Conservation (phyloP, 1,140 invertebrate genomes). For the Diabrotica virgifera region DNA sequence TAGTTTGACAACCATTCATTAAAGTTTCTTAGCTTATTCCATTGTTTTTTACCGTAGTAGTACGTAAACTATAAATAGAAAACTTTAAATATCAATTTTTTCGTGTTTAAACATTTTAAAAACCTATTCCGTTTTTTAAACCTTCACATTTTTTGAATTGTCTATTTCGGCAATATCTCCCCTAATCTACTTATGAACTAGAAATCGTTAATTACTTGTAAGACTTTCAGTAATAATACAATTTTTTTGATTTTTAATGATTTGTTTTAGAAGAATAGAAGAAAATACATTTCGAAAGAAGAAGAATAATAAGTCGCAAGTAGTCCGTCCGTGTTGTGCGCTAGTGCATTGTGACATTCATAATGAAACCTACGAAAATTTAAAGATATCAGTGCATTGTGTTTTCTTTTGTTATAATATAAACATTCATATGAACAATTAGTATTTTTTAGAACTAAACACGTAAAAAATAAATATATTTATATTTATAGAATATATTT, state of each 20-base stretch:
- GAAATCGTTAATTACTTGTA: no score
- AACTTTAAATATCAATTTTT: no score
- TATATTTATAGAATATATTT: constrained; percentile 32
- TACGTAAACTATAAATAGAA: no score
- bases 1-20: no score
- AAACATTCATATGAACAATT: constrained; percentile 38
- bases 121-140: no score
- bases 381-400: constrained; percentile 39
- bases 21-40: no score
- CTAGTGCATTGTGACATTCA: constrained; percentile 39
- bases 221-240: not conserved
- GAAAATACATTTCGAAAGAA: not conserved
- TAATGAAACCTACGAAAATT: constrained; percentile 37
- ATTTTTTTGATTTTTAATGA: not conserved
- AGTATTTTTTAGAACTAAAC: constrained; percentile 31
- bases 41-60: no score
- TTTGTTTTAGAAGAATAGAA: not conserved
- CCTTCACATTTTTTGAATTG: no score
- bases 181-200: no score
- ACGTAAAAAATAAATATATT: constrained; percentile 41
- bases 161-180: no score
- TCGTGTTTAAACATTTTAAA: no score
- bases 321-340: constrained; percentile 26
- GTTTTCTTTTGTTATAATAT: constrained; percentile 27
- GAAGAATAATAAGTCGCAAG: not conserved